Evolutionary conservation across 1,140 invertebrate genomes (phyloP), one percentile per base, ranked within the genome.

Genomic region (Neodiprion pinetum): DNA sequence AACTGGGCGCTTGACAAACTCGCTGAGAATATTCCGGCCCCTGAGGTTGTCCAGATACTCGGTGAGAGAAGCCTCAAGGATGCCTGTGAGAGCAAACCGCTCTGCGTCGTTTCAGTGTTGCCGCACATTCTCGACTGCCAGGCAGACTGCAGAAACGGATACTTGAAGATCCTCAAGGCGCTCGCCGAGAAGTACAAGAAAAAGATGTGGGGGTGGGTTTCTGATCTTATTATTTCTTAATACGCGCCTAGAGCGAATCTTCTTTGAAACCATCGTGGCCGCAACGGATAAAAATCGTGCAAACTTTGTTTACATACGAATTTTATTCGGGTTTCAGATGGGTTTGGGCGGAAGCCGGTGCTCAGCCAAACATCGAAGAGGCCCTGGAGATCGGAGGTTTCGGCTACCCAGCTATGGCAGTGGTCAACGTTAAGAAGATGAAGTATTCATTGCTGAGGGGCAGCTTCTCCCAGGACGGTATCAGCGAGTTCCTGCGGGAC

Each of bases 121-220:
- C 99, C 99, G 0, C 96, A 99, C 83, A 98, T 99, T 79, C 91
- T 99, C 8, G 98, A 99, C 88, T 99, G 99, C 87, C 96, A 99
- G 85, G 92, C 97, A 0, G 91, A 95, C 23, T 99, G 99, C 85
- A 92, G 99, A 79, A 98, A 99, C 86, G 89, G 91, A 7, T 99
- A 98, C 88, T 87, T 99, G 11, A 85, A 92, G 10, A 93, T 92
- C 7, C 88, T 99, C 0, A 92, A 90, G 21, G 87, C 90, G 5
- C 89, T 98, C 65, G 97, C 93, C 17, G 96, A 98, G 65, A 97
- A 97, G 86, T 99, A 94, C 88, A 99, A 99, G 89, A 94, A 95
- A 87, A 98, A 98, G 83, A 92, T 94, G 88, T 99, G 98, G 98
- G 97, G 97, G 92, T 97, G 90, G 89, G 93, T 90, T 72, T 71